Percentiles rank a stretch among this genome's conserved stretches.
Conservation (phyloP, 1,140 invertebrate species). For the Metaphire vulgaris region DNA sequence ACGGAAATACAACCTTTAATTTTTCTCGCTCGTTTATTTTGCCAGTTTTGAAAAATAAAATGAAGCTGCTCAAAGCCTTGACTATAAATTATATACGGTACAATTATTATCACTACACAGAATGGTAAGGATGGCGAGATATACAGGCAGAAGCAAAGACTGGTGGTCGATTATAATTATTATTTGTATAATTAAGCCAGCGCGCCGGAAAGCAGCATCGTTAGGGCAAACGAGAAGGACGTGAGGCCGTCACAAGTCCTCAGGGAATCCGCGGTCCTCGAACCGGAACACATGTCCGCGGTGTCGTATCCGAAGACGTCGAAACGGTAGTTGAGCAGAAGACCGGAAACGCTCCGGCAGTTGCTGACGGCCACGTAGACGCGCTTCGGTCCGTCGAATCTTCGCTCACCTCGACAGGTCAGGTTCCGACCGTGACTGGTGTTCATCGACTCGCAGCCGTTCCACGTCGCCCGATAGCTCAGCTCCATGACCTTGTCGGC, state of each 20-base stretch:
- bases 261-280: background rate
- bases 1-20: no score
- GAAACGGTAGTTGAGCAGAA: conserved; percentile 19
- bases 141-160: no score
- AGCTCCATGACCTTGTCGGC: conserved; percentile 19
- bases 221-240: no score
- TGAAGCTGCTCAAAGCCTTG: no score
- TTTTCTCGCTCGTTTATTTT: no score
- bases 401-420: conserved; percentile 8
- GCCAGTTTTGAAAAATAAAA: no score
- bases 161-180: no score
- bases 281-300: background rate
- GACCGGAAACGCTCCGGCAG: conserved; percentile 19
- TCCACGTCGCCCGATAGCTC: conserved; percentile 8
- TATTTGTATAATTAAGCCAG: no score
- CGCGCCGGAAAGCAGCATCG: no score
- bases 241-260: background rate
- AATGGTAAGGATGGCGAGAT: no score
- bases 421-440: conserved; percentile 3
- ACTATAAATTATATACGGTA: no score
- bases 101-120: no score
- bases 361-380: conserved; percentile 26
- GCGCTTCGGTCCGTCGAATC: background rate
- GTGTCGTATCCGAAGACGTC: conserved; percentile 20
- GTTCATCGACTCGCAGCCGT: conserved; percentile 6